Evolutionary conservation across 2,113 vertebrate genomes (phyloP).

Genomic region (Cromileptes altivelis): DNA sequence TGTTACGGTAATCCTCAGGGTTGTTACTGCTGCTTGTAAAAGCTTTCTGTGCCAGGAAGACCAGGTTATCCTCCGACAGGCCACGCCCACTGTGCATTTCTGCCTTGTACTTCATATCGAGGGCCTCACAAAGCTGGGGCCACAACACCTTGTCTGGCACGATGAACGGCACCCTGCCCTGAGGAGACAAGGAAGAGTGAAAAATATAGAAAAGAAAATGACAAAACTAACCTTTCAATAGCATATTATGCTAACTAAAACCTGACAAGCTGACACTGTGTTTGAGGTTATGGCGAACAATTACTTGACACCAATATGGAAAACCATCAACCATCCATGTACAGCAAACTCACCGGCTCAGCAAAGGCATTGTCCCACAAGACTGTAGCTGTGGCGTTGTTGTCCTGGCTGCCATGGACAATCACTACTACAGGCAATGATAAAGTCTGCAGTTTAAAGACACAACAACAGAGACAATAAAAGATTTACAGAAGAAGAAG

Average conservation of each 20-base stretch:
- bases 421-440: slow-evolving; percentile 97
- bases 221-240: not conserved
- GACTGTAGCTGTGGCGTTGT: slow-evolving; percentile 95
- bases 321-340: not conserved
- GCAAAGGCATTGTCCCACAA: slow-evolving; percentile 98
- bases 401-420: slow-evolving; percentile 96
- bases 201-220: not conserved
- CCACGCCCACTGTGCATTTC: slow-evolving; percentile 93
- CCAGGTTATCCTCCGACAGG: slow-evolving; percentile 92
- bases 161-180: slow-evolving; percentile 94
- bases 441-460: slow-evolving; percentile 85
- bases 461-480: not conserved
- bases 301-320: not conserved
- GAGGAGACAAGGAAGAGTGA: not conserved
- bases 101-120: slow-evolving; percentile 96
- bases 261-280: not conserved
- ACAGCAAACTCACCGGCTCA: slow-evolving; percentile 86
- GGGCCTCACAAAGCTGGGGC: slow-evolving; percentile 91
- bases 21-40: slow-evolving; percentile 90
- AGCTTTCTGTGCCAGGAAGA: slow-evolving; percentile 94
- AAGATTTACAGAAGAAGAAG: not conserved
- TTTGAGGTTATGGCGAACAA: not conserved
- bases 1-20: slow-evolving; percentile 90
- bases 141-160: slow-evolving; percentile 94
- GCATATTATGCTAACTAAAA: not conserved